Evolutionary conservation across 1,140 invertebrate genomes (phyloP).

Genomic region (Aphelinus certus): DNA sequence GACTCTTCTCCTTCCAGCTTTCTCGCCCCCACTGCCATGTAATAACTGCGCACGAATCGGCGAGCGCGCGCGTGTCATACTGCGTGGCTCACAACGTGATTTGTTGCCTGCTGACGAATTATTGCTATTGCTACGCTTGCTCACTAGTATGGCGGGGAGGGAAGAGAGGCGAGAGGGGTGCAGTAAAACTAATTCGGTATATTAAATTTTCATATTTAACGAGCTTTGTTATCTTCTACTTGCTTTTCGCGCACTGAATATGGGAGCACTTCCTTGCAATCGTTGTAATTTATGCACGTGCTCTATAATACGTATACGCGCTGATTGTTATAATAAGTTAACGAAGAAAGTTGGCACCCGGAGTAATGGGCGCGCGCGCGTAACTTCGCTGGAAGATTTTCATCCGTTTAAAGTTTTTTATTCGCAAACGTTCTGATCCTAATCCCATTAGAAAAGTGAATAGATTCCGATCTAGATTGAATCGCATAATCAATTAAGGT

Average conservation of each 20-base stretch:
- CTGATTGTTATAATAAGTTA: slow-evolving; percentile 18
- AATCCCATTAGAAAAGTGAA: no score
- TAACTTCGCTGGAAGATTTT: no score
- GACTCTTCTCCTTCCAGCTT: slow-evolving; percentile 29
- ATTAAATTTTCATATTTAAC: slow-evolving; percentile 37
- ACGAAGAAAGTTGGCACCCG: background rate
- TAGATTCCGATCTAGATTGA: no score
- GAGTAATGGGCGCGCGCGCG: no score
- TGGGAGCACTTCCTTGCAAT: slow-evolving; percentile 16
- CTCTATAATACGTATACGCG: background rate
- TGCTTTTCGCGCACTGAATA: background rate
- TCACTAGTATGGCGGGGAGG: slow-evolving; percentile 1
- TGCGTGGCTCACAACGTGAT: slow-evolving; percentile 19
- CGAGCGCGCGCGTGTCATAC: background rate
- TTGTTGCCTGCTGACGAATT: slow-evolving; percentile 36
- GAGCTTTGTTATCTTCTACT: slow-evolving; percentile 27
- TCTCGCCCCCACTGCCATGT: background rate
- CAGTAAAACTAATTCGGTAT: slow-evolving; percentile 28
- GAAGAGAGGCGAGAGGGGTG: background rate
- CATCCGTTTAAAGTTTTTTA: no score
- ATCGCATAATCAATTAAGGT: no score
- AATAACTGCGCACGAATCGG: background rate
- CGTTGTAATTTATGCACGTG: slow-evolving; percentile 15
- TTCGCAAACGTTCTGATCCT: no score
- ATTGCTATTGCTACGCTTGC: slow-evolving; percentile 30